These are phyloP conservation scores for Cichlasoma orientale DNA, from an alignment of 2,797 vertebrate genomes.

Conservation along the genomic window DNA sequence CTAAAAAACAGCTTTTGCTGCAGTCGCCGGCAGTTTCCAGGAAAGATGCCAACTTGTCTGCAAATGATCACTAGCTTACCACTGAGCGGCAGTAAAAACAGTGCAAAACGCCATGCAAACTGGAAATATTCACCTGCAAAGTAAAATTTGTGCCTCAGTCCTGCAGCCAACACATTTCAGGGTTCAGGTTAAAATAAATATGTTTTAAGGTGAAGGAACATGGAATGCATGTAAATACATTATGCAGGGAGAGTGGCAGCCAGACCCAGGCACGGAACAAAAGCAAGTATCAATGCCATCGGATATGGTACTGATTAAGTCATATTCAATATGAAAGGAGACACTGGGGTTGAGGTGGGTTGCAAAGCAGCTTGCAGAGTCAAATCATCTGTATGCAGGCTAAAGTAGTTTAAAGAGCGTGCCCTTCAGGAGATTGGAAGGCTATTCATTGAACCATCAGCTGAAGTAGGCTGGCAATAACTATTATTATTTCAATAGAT, in stretches of 20 bases:
- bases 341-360: background rate
- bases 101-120: background rate
- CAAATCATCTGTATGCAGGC: background rate
- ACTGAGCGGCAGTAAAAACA: rapidly evolving
- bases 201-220: too few relatives aligned
- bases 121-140: background rate
- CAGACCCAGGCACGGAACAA: background rate
- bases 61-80: background rate
- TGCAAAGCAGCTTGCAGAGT: background rate
- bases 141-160: background rate
- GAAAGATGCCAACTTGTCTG: background rate
- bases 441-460: background rate
- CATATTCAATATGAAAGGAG: background rate
- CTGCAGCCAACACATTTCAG: background rate
- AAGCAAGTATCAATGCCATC: background rate
- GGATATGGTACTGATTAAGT: background rate
- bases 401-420: background rate
- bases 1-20: background rate
- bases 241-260: background rate
- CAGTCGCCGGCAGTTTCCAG: background rate
- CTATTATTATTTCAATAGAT: background rate
- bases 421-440: background rate
- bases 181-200: too few relatives aligned
- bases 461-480: too few relatives aligned
- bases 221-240: background rate